A percentile compares a stretch with the other conserved stretches of the same genome.
These are phyloP conservation scores for Alloplasta piceator DNA, from an alignment of 2,888 invertebrate genomes.

Conservation along the genomic window DNA sequence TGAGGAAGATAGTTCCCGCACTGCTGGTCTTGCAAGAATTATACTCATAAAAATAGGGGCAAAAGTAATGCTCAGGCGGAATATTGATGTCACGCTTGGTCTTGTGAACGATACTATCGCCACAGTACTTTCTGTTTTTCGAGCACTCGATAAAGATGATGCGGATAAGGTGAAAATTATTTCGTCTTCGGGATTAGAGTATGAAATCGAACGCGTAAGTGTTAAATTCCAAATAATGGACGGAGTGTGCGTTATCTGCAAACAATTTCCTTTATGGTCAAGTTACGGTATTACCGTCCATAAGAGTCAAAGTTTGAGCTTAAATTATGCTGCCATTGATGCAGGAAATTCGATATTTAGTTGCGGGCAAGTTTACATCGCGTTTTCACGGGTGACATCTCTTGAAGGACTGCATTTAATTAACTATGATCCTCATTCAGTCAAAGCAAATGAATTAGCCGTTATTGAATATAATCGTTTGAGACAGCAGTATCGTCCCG, in stretches of 20 bases:
- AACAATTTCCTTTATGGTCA: too few relatives aligned
- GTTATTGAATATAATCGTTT: conserved; percentile 62
- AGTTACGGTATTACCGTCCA: too few relatives aligned
- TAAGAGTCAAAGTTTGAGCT: conserved; percentile 50
- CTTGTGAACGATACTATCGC: conserved; percentile 71
- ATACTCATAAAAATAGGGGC: conserved; percentile 44
- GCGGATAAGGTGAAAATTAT: conserved; percentile 63
- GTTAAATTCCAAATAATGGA: too few relatives aligned
- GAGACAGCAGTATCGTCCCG: conserved; percentile 50
- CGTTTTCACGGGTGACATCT: conserved; percentile 24
- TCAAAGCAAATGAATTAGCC: neutral
- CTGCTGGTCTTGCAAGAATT: conserved; percentile 69
- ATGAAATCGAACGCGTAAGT: conserved; percentile 59
- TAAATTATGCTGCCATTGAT: conserved; percentile 67
- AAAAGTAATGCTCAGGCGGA: conserved; percentile 49
- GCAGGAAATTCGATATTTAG: conserved; percentile 41
- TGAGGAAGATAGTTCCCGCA: conserved; percentile 66
- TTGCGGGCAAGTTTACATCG: too few relatives aligned
- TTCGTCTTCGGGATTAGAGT: conserved; percentile 54
- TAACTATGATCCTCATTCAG: conserved; percentile 66
- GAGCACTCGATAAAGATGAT: conserved; percentile 37
- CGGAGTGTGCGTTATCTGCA: too few relatives aligned
- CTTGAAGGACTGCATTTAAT: conserved; percentile 67
- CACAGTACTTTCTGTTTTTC: conserved; percentile 58
- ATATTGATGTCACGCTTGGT: conserved; percentile 71